phyloP scores from a whole-genome alignment of 23 tunicate genomes.

The Oikopleura dioica region DNA sequence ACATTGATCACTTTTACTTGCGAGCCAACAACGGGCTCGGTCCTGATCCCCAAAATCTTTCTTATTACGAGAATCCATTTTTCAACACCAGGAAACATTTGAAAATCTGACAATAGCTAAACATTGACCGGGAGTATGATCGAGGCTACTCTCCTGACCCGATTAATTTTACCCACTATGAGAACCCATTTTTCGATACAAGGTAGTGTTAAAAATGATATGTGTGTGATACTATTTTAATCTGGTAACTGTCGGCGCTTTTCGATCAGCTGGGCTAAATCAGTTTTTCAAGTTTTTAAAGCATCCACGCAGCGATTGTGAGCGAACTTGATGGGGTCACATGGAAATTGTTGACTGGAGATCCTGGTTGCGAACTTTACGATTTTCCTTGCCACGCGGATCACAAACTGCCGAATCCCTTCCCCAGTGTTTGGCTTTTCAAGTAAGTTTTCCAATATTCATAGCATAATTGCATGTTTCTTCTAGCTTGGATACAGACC shows the following conservation, averaged over 20 bases:
- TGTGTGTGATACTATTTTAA: too few relatives aligned
- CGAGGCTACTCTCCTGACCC: conserved; percentile 8
- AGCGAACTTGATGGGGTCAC: neutral
- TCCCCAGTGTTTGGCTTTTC: conserved; percentile 9
- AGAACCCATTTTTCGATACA: neutral
- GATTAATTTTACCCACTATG: neutral
- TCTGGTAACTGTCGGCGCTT: too few relatives aligned
- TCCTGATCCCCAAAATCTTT: neutral
- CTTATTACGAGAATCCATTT: neutral
- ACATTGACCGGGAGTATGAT: neutral
- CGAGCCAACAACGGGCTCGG: neutral
- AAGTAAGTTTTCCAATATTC: neutral
- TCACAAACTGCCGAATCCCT: neutral
- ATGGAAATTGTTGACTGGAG: conserved; percentile 6
- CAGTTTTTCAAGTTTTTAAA: too few relatives aligned
- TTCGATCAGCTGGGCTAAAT: too few relatives aligned
- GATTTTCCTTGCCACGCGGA: neutral
- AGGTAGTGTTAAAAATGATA: neutral
- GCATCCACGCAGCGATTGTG: conserved; percentile 7
- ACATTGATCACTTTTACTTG: neutral
- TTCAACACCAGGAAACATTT: neutral
- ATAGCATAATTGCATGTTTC: neutral
- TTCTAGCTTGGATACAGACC: neutral
- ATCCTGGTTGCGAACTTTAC: neutral
- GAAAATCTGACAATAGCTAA: neutral